A percentile compares a stretch with the other conserved stretches of the same genome.
Evolutionary conservation across 2,888 invertebrate species (phyloP).

Genomic region (Harpagoxenus sublaevis): DNA sequence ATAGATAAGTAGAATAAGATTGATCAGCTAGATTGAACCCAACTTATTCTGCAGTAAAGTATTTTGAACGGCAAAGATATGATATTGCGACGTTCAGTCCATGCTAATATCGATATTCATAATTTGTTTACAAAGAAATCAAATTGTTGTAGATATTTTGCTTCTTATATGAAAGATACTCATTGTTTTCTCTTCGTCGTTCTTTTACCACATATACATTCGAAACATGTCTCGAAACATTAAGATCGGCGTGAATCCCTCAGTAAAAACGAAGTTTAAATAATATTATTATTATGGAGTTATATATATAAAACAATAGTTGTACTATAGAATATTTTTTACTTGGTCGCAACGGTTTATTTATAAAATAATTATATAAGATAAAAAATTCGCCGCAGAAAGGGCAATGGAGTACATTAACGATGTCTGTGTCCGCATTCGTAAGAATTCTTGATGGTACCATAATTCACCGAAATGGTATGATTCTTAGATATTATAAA

Average conservation of each 20-base stretch:
- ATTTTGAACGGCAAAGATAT: not conserved
- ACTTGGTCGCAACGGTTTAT: not conserved
- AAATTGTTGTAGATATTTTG: not conserved
- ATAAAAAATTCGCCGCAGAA: not conserved
- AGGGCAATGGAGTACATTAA: not conserved
- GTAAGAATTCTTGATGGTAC: not conserved
- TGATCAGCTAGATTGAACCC: not conserved
- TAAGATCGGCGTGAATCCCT: not conserved
- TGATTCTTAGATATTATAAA: not conserved
- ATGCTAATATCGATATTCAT: not conserved
- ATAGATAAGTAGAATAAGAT: not conserved
- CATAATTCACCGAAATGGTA: not conserved
- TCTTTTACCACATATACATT: not conserved
- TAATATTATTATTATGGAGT: no score
- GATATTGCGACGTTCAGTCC: not conserved
- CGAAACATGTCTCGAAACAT: not conserved
- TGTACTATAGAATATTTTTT: not conserved
- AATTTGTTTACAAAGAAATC: constrained; percentile 1
- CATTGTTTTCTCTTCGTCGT: not conserved
- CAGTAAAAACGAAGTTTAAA: not conserved
- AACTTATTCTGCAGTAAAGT: not conserved
- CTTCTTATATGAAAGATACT: not conserved
- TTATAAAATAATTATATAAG: not conserved
- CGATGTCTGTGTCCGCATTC: not conserved
- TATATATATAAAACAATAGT: not conserved